Evolutionary conservation across 2,888 invertebrate genomes (phyloP), one percentile per base, ranked within the genome.

Genomic region (Calliphora vomitoria): DNA sequence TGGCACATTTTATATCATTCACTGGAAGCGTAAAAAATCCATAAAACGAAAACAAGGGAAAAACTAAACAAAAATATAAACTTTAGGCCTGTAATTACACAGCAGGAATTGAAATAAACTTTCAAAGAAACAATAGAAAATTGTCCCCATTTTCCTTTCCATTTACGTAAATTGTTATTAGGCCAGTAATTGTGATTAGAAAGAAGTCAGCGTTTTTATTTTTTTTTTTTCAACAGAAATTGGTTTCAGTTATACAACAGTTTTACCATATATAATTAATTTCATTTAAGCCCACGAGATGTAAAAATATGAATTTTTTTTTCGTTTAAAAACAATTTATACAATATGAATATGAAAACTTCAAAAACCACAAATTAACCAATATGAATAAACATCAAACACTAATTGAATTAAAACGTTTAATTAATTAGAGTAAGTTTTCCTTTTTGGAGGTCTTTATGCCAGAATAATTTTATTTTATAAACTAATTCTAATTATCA

Each of bases 1-100:
- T 89, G 90, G 91, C 90, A 88, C 89, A 91, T 91, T 91, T 91
- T 91, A 89, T 86, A 89, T n/a, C 91, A 91, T 76, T 84, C 8
- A 15, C 31, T 25, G n/a, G n/a, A 15, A 47, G 13, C 47, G 60
- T 53, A 44, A 83, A 58, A 68, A 75, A 53, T 13, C 15, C 13
- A 74, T 68, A 20, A 47, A 69, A 50, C 15, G 13, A 69, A 20
- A 66, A 53, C 47, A 55, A 50, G 20, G 20, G 8, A 38, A 76
- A 50, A 64, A 64, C 35, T 62, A 76, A n/a, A n/a, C n/a, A n/a
- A 55, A 76, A 66, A 18, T 1, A 11, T 8, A 47, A 53, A 50
- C 38, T 47, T 64, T 66, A 50, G 64, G 50, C 38, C 20, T 38
- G 53, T 53, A 76, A 76, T 76, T 76, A 64, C 64, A 53, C 76